Conservation (phyloP, 2,888 invertebrate species). For the Phyto melanocephala region DNA sequence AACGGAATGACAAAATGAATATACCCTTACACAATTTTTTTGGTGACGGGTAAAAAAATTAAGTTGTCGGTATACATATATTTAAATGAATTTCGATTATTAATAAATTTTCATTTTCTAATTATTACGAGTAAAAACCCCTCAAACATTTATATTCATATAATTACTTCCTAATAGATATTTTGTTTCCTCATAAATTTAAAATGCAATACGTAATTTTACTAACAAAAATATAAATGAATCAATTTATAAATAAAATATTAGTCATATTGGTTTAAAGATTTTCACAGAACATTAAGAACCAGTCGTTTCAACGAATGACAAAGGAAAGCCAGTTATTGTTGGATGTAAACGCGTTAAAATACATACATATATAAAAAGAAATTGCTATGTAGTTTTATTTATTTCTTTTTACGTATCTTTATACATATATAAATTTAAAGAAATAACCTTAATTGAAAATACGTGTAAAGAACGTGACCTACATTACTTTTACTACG, state of each 20-base stretch:
- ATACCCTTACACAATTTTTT: too few relatives aligned
- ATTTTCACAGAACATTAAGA: too few relatives aligned
- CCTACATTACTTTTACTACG: constrained; percentile 44
- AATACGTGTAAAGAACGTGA: constrained; percentile 42
- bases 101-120: too few relatives aligned
- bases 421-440: not conserved
- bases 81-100: too few relatives aligned
- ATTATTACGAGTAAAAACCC: too few relatives aligned
- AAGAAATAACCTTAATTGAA: constrained; percentile 26
- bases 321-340: constrained; percentile 34
- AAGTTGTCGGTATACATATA: too few relatives aligned
- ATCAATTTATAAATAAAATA: constrained; percentile 20
- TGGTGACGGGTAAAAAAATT: too few relatives aligned
- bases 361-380: constrained; percentile 11
- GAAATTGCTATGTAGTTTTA: constrained; percentile 14
- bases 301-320: constrained; percentile 6
- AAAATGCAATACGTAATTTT: too few relatives aligned
- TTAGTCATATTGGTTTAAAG: constrained; percentile 43
- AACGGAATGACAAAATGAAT: too few relatives aligned
- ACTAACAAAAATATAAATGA: constrained; percentile 31
- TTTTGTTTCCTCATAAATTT: too few relatives aligned
- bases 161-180: too few relatives aligned
- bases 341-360: not conserved
- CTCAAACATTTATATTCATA: too few relatives aligned
- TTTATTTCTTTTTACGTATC: not conserved